These are phyloP conservation scores for Biston betularia DNA, from an alignment of 2,888 invertebrate species.

Conservation along the genomic window DNA sequence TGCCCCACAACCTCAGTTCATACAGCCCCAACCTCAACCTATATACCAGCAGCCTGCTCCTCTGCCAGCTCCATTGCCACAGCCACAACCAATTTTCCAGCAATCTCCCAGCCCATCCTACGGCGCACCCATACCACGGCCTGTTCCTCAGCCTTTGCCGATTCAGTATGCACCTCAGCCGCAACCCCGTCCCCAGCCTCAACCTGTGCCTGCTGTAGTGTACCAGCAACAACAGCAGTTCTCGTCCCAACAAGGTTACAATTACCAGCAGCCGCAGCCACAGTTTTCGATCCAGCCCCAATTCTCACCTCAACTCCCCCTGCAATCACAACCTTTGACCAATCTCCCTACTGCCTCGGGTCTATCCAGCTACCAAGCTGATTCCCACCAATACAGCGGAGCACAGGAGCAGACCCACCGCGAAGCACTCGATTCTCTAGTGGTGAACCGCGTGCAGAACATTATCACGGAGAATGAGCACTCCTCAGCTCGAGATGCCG, in stretches of 20 bases:
- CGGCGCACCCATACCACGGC: slow-evolving; percentile 41
- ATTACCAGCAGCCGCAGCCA: slow-evolving; percentile 47
- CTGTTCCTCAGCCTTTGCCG: slow-evolving; percentile 40
- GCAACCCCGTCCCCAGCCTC: slow-evolving; percentile 45
- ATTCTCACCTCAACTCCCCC: slow-evolving; percentile 45
- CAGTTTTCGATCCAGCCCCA: slow-evolving; percentile 45
- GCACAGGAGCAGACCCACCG: slow-evolving; percentile 58
- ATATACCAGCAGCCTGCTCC: slow-evolving; percentile 37
- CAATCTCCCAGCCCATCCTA: slow-evolving; percentile 35
- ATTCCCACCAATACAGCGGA: slow-evolving; percentile 68
- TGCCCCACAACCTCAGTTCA: slow-evolving; percentile 25
- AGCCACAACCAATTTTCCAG: slow-evolving; percentile 44
- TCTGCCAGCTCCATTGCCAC: slow-evolving; percentile 31
- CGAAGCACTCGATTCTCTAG: slow-evolving; percentile 70
- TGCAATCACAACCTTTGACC: slow-evolving; percentile 56
- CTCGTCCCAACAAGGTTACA: slow-evolving; percentile 48
- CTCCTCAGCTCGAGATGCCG: slow-evolving; percentile 70
- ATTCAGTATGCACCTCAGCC: slow-evolving; percentile 36
- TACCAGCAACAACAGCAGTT: slow-evolving; percentile 48
- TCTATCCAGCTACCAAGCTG: slow-evolving; percentile 74
- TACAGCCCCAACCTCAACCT: slow-evolving; percentile 30
- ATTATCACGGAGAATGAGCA: slow-evolving; percentile 78
- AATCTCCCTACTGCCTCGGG: slow-evolving; percentile 50
- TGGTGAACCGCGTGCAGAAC: slow-evolving; percentile 70
- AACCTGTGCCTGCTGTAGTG: slow-evolving; percentile 31